Percentiles rank a stretch among this genome's conserved stretches.
Evolutionary conservation across 2,888 invertebrate species (phyloP).

Genomic region (Chirona hameri): DNA sequence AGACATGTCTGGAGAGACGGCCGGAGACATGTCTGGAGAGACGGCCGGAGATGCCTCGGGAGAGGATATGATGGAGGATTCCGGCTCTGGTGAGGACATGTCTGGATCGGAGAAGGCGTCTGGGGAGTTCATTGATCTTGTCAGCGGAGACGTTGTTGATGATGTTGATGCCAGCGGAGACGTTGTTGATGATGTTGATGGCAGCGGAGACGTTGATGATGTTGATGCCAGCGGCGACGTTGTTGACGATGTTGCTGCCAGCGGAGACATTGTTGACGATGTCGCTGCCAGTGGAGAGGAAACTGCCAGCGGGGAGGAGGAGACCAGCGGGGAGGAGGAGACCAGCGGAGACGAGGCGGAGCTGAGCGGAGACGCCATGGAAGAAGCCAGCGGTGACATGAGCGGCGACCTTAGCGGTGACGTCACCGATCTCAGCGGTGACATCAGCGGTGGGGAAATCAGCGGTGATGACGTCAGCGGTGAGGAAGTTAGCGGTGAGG

Average conservation of each 20-base stretch:
- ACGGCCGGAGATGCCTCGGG: not conserved
- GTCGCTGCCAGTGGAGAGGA: not conserved
- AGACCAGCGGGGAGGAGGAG: not conserved
- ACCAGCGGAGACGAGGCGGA: conserved; percentile 27
- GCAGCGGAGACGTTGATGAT: too few species aligned
- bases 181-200: too few species aligned
- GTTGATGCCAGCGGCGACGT: too few species aligned
- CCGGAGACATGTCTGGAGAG: conserved; percentile 30
- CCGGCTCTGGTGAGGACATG: conserved; percentile 29
- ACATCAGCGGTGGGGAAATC: not conserved
- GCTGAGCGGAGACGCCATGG: not conserved
- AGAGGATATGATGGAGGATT: conserved; percentile 6
- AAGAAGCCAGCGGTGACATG: not conserved
- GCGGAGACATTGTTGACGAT: not conserved
- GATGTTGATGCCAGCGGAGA: too few species aligned
- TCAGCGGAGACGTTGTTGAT: too few species aligned
- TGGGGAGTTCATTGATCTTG: not conserved
- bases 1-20: conserved; percentile 4
- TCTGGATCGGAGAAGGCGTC: conserved; percentile 22
- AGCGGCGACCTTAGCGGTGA: not conserved
- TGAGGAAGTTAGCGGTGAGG: not conserved
- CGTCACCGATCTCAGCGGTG: not conserved
- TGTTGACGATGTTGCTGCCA: too few species aligned
- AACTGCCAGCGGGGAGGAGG: not conserved
- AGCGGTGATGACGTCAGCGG: not conserved